These are phyloP conservation scores for Semaprochilodus insignis DNA, from an alignment of 2,797 vertebrate genomes.

Conservation along the genomic window DNA sequence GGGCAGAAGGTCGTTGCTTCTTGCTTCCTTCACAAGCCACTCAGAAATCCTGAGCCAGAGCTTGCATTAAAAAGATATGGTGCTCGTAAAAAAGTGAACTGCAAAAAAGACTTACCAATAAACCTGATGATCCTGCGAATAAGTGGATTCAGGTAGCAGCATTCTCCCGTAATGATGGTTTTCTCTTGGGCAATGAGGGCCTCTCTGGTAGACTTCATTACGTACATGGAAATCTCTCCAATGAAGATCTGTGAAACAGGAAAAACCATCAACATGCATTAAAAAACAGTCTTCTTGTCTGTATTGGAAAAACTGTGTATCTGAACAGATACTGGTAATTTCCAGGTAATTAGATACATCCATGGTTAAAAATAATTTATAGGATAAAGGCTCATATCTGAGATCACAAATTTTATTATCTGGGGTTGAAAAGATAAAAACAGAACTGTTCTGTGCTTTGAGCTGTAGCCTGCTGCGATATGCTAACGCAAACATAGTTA, in stretches of 20 bases:
- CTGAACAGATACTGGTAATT: not conserved
- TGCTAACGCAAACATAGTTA: too few relatives aligned
- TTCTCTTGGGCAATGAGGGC: constrained; percentile 93
- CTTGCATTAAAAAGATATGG: not conserved
- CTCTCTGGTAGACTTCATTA: constrained; percentile 96
- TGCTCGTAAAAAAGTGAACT: not conserved
- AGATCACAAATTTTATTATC: too few relatives aligned
- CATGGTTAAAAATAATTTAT: too few relatives aligned
- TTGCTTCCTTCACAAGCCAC: not conserved
- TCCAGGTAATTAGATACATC: not conserved
- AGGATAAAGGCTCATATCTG: too few relatives aligned
- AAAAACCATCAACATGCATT: not conserved
- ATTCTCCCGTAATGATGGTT: constrained; percentile 95
- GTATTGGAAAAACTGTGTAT: too few relatives aligned
- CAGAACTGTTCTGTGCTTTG: too few relatives aligned
- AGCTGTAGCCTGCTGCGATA: too few relatives aligned
- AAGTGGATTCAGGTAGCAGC: constrained; percentile 97
- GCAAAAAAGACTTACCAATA: constrained; percentile 83
- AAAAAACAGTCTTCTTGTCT: too few relatives aligned
- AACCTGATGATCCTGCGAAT: constrained; percentile 94
- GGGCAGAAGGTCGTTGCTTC: not conserved
- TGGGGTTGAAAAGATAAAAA: too few relatives aligned
- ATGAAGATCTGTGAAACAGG: constrained; percentile 88
- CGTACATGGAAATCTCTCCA: constrained; percentile 95
- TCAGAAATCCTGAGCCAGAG: not conserved